phyloP scores from a whole-genome alignment of 2,888 invertebrate species.

The Hymenopus coronatus region DNA sequence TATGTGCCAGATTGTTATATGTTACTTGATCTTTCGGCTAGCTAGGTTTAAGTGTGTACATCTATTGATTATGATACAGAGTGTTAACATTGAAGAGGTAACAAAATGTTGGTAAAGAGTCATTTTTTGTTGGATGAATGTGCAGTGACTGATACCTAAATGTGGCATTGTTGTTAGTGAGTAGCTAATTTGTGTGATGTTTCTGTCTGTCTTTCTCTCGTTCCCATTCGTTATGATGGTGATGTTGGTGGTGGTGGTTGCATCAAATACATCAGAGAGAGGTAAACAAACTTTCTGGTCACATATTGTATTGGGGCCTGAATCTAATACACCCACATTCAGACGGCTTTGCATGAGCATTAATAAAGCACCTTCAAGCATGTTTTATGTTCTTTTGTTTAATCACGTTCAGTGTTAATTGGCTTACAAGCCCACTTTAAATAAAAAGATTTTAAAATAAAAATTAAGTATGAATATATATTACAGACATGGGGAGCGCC shows the following conservation, averaged over 20 bases:
- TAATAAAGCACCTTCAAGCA: background rate
- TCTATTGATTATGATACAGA: too few relatives aligned
- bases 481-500: too few relatives aligned
- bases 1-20: too few relatives aligned
- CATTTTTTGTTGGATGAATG: background rate
- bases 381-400: too few relatives aligned
- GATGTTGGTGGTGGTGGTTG: constrained; percentile 21
- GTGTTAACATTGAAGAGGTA: too few relatives aligned
- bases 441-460: too few relatives aligned
- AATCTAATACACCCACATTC: background rate
- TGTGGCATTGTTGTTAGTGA: background rate
- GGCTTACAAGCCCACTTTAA: too few relatives aligned
- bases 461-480: too few relatives aligned
- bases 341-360: background rate
- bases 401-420: too few relatives aligned
- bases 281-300: constrained; percentile 34
- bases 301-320: too few relatives aligned
- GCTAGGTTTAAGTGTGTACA: too few relatives aligned
- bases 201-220: constrained; percentile 20
- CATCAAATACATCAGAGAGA: constrained; percentile 40
- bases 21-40: too few relatives aligned
- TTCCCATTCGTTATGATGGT: background rate
- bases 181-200: constrained; percentile 3
- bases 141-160: background rate
- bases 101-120: background rate